Evolutionary conservation across 2,888 invertebrate species (phyloP), one percentile per base, ranked within the genome.

Genomic region (Cepaea hortensis): DNA sequence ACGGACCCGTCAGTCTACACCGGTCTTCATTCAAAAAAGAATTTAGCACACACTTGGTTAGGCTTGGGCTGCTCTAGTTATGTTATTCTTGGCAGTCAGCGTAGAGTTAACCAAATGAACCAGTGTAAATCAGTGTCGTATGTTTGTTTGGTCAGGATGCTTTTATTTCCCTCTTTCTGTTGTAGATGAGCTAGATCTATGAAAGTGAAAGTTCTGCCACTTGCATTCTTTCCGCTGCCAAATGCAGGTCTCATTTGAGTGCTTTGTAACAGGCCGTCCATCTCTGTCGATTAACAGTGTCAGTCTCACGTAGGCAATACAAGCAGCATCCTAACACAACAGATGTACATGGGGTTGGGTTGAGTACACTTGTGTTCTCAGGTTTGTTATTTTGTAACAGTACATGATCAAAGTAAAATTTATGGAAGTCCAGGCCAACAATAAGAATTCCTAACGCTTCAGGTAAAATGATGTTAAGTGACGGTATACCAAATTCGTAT

Each of bases 401-500:
- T 91, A 98, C 97, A 96, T 99, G 98, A 95, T 99, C 98, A 95
- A 99, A 99, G 95, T 99, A 99, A 96, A 99, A 99, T 96, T 99
- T 99, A 96, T 99, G 99, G 95, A 99, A 99, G 95, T 99, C 99
- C 96, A 99, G 97, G 94, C 99, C 99, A 95, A 99, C 99, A 90
- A 99, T 98, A 94, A 99, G 96, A 96, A 99, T 99, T 91, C 99
- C 99, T 95, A 99, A 96, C 91, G 99, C 98, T 95, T 99, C 99
- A 85, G 99, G 99, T 95, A 99, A 95, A 99, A 99, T 92, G 98
- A 98, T 91, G 99, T 99, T 94, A 99, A 96, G 95, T 98, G 97
- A 88, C 99, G 98, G 96, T 99, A 99, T 96, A 99, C 99, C 95
- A 99, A 97, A 96, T 99, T 98, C 97, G 98, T 97, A 96, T 99